phyloP scores from a whole-genome alignment of 2,797 vertebrate genomes.

The Sebastes vulpes region DNA sequence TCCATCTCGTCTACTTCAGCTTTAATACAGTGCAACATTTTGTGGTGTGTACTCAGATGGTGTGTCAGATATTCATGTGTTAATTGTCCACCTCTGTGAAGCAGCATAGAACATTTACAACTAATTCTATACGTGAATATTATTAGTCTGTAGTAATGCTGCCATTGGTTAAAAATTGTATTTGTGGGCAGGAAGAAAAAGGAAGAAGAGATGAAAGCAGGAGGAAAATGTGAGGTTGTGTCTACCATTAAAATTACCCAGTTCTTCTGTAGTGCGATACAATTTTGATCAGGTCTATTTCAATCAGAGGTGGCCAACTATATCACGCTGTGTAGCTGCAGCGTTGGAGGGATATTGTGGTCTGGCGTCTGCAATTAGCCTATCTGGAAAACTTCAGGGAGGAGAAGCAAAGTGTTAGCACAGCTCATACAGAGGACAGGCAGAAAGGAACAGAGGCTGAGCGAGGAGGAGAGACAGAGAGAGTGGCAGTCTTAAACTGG shows the following conservation, averaged over 20 bases:
- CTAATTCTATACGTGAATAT: neutral
- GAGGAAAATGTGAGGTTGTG: neutral
- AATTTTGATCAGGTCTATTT: constrained; percentile 51
- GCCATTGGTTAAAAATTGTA: neutral
- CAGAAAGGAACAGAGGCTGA: constrained; percentile 38
- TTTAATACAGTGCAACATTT: too few species aligned
- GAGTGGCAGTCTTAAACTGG: constrained; percentile 77
- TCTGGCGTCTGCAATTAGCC: constrained; percentile 63
- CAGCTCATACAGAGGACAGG: constrained; percentile 57
- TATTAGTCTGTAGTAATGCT: neutral
- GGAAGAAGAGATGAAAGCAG: constrained; percentile 7
- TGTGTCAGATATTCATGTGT: neutral
- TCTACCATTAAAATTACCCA: constrained; percentile 14
- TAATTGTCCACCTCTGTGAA: constrained; percentile 1
- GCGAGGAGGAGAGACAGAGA: constrained; percentile 52
- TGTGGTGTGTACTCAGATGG: too few species aligned
- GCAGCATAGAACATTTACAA: neutral
- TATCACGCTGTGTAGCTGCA: constrained; percentile 36
- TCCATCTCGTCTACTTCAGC: too few species aligned
- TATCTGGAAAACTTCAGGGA: constrained; percentile 58
- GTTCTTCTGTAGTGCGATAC: constrained; percentile 25
- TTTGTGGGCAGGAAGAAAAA: neutral
- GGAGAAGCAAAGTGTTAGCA: constrained; percentile 65
- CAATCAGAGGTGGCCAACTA: constrained; percentile 28
- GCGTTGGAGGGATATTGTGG: constrained; percentile 18